Evolutionary conservation across 2,888 invertebrate genomes (phyloP), one percentile per base, ranked within the genome.

Genomic region (Sphecodes monilicornis): DNA sequence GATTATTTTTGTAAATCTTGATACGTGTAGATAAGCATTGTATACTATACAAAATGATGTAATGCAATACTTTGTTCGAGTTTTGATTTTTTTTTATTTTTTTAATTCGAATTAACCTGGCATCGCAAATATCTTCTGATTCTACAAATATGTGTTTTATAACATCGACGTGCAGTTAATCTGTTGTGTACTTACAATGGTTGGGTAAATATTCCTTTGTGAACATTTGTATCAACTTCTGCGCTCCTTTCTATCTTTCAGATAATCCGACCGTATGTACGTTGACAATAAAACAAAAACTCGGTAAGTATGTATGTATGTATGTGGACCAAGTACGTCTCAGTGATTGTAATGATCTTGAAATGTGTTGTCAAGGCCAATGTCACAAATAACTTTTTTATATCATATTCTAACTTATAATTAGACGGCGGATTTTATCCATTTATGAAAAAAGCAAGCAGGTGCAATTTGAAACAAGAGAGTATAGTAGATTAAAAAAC

Each of bases 271-370:
- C 1, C 54, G 11, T 54, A 22, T n/a, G n/a, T n/a, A 54, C 10
- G 54, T 54, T 54, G n/a, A 36, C 54, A 54, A n/a, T 54, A 54
- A 54, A 54, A 54, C n/a, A n/a, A 54, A 22, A 54, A 54, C 54
- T 54, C n/a, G 54, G 1, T n/a, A 54, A n/a, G n/a, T 10, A 10
- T 50, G n/a, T 54, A 54, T 54, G n/a, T 10, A 10, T 50, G n/a
- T 54, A 54, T 54, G 11, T n/a, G n/a, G 54, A n/a, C 10, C 54
- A 54, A n/a, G 54, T 54, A 54, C n/a, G 54, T n/a, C 54, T n/a
- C 54, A n/a, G n/a, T 11, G n/a, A 54, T n/a, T n/a, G 54, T n/a
- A n/a, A n/a, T n/a, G 4, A 54, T 54, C 3, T n/a, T 54, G n/a
- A 54, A 54, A 54, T 54, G n/a, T 54, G n/a, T n/a, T 54, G 11